Conservation (phyloP, 2,113 vertebrate genomes). For the Echinops telfairi region DNA sequence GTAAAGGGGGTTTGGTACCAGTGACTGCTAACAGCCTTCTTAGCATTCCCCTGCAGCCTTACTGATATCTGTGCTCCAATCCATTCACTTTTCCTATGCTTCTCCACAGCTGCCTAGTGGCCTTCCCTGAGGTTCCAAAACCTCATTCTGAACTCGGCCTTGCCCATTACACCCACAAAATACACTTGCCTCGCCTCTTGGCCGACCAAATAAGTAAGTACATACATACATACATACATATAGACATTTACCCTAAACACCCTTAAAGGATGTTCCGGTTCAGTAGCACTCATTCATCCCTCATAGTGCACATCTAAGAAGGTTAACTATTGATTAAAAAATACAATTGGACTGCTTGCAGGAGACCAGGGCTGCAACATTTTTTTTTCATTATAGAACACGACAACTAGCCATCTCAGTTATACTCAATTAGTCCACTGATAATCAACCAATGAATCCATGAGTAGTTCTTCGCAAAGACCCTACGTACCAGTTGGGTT, state of each 20-base stretch:
- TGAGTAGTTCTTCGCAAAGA: background rate
- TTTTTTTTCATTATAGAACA: constrained; percentile 7
- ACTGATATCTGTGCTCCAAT: background rate
- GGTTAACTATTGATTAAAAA: background rate
- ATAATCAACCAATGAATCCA: background rate
- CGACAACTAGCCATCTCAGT: too few relatives aligned
- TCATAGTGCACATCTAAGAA: background rate
- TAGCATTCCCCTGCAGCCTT: background rate
- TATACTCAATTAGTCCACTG: background rate
- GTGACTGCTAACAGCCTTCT: background rate
- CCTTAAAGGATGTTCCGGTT: background rate
- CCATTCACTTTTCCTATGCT: rapidly evolving
- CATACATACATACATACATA: too few relatives aligned
- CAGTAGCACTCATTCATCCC: background rate
- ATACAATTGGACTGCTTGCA: background rate
- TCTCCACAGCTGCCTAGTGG: background rate
- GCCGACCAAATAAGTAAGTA: background rate
- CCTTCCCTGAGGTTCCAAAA: background rate
- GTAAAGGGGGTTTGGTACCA: background rate
- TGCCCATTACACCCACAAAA: background rate
- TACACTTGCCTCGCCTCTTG: background rate
- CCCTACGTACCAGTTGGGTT: rapidly evolving
- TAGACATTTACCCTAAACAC: background rate
- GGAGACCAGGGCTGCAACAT: background rate
- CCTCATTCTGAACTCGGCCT: background rate